A percentile compares a stretch with the other conserved stretches of the same genome.
Evolutionary conservation across 1,140 invertebrate genomes (phyloP).

Genomic region (Temnothorax nylanderi): DNA sequence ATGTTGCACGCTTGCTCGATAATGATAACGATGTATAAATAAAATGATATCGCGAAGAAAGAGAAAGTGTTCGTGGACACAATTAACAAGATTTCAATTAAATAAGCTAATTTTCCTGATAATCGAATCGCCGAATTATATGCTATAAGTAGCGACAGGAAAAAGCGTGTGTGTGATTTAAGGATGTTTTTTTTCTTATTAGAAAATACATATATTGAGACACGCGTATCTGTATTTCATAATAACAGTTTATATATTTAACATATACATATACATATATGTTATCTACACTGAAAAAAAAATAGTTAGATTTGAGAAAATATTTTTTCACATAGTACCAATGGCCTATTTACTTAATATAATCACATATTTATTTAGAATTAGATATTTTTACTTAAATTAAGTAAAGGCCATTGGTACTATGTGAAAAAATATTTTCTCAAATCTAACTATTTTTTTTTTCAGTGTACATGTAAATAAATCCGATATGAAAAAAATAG

Average conservation of each 20-base stretch:
- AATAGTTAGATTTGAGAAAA: too few species aligned
- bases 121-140: slow-evolving; percentile 42
- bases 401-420: too few species aligned
- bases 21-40: slow-evolving; percentile 54
- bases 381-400: too few species aligned
- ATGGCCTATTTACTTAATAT: too few species aligned
- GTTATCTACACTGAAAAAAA: too few species aligned
- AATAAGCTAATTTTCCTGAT: slow-evolving; percentile 24
- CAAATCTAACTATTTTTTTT: too few species aligned
- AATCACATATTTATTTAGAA: too few species aligned
- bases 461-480: background rate
- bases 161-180: background rate
- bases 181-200: background rate
- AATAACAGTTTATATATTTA: background rate
- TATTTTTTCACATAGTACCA: too few species aligned
- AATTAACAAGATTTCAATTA: slow-evolving; percentile 59
- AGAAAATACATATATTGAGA: background rate
- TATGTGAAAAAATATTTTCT: too few species aligned
- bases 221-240: background rate
- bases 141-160: slow-evolving; percentile 14
- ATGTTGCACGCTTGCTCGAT: slow-evolving; percentile 44
- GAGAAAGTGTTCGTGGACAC: background rate
- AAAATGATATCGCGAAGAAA: background rate
- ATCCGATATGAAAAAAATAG: background rate
- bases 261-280: background rate